Percentiles rank a stretch among this genome's conserved stretches.
Evolutionary conservation across 1,140 invertebrate genomes (phyloP).

Genomic region (Onthophagus taurus): DNA sequence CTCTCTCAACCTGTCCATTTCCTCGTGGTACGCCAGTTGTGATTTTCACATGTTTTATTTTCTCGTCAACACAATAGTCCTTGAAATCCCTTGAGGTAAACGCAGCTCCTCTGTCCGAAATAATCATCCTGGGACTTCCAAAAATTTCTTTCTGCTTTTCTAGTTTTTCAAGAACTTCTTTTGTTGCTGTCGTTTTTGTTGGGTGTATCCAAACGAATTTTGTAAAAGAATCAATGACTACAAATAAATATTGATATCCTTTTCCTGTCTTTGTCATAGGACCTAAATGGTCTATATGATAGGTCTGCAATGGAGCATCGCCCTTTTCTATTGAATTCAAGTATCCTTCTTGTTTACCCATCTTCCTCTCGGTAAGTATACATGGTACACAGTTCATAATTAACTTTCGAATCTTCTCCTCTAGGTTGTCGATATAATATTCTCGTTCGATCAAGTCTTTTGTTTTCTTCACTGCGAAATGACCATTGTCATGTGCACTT

Average conservation of each 20-base stretch:
- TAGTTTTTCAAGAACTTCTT: conserved; percentile 15
- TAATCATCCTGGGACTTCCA: conserved; percentile 15
- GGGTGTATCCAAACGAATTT: conserved; percentile 38
- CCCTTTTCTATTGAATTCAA: conserved; percentile 27
- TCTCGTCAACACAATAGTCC: conserved; percentile 20
- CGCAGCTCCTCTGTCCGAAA: conserved; percentile 23
- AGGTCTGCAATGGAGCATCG: conserved; percentile 24
- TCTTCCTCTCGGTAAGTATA: conserved; percentile 23
- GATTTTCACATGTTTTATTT: conserved; percentile 19
- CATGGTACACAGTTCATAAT: conserved; percentile 31
- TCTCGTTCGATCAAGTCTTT: conserved; percentile 14
- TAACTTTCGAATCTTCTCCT: conserved; percentile 20
- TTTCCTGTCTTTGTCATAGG: conserved; percentile 25
- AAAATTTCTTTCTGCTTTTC: conserved; percentile 8
- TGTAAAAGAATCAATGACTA: conserved; percentile 35
- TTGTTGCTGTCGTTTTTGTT: conserved; percentile 27
- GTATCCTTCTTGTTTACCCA: conserved; percentile 21
- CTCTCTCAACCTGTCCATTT: conserved; percentile 31
- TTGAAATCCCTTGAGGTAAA: conserved; percentile 23
- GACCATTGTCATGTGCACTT: conserved; percentile 14
- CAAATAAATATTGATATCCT: conserved; percentile 33
- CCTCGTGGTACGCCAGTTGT: conserved; percentile 25
- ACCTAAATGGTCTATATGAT: conserved; percentile 30
- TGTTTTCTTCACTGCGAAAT: conserved; percentile 13
- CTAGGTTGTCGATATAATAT: conserved; percentile 21